Percentiles rank a stretch among this genome's conserved stretches.
These are phyloP conservation scores for Drosophila glabriapex DNA, from an alignment of 2,888 invertebrate genomes.

Conservation along the genomic window DNA sequence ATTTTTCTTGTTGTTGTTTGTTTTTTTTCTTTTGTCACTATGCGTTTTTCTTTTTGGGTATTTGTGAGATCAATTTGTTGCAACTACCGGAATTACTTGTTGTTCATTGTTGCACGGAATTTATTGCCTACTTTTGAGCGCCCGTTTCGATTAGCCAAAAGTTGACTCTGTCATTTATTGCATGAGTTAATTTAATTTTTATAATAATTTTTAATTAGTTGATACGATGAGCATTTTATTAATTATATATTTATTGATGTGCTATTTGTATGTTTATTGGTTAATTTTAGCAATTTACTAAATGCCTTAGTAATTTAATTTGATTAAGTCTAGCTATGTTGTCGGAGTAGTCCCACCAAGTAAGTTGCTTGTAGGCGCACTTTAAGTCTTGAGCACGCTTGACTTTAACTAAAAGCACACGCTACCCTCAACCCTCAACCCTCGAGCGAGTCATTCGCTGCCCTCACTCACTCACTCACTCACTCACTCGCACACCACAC, in stretches of 20 bases:
- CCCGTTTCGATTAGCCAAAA: slow-evolving; percentile 10
- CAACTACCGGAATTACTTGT: slow-evolving; percentile 16
- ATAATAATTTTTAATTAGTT: slow-evolving; percentile 7
- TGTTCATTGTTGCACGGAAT: slow-evolving; percentile 26
- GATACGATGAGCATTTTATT: slow-evolving; percentile 8
- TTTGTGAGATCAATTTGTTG: slow-evolving; percentile 48
- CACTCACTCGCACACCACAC: neutral
- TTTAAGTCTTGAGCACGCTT: slow-evolving; percentile 55
- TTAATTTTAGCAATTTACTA: slow-evolving; percentile 30
- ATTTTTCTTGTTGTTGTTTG: slow-evolving; percentile 15
- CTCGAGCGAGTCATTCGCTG: slow-evolving; percentile 40
- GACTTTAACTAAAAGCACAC: slow-evolving; percentile 55
- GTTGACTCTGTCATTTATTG: slow-evolving; percentile 14
- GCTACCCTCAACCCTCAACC: slow-evolving; percentile 13
- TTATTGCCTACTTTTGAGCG: slow-evolving; percentile 40
- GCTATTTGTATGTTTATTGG: slow-evolving; percentile 6
- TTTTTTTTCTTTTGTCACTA: slow-evolving; percentile 4
- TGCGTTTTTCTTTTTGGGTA: slow-evolving; percentile 17
- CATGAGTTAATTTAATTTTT: slow-evolving; percentile 12
- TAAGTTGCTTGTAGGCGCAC: slow-evolving; percentile 48
- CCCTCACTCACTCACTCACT: slow-evolving; percentile 20
- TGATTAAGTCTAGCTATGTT: slow-evolving; percentile 39
- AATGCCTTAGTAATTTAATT: slow-evolving; percentile 29
- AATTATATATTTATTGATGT: slow-evolving; percentile 19
- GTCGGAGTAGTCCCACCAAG: slow-evolving; percentile 25